These are phyloP conservation scores for Cricetomys ansorgei DNA, from an alignment of 2,113 vertebrate genomes.

Conservation along the genomic window DNA sequence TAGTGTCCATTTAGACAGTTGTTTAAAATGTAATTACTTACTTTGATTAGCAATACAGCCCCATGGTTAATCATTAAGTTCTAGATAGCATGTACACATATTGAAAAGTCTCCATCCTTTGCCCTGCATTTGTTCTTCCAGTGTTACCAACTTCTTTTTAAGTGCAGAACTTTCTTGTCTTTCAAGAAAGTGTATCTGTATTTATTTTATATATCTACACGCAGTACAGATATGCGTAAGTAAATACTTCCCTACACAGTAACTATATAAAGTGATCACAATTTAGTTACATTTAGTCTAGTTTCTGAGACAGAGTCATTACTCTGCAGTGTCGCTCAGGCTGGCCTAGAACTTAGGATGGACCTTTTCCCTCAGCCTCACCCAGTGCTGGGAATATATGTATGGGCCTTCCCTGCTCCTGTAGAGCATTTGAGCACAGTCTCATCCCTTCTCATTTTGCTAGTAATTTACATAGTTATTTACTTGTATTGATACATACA, in stretches of 20 bases:
- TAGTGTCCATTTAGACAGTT: constrained; percentile 11
- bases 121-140: background rate
- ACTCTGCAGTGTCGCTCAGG: background rate
- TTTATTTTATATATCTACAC: background rate
- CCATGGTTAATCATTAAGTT: background rate
- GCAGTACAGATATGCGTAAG: background rate
- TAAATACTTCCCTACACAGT: background rate
- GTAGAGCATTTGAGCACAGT: background rate
- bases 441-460: constrained; percentile 8
- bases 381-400: background rate
- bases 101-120: background rate
- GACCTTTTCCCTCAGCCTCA: background rate
- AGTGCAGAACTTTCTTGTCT: background rate
- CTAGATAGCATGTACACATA: background rate
- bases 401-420: background rate
- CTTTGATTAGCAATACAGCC: background rate
- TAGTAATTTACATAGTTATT: constrained; percentile 9
- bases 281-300: background rate
- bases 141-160: background rate
- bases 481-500: background rate
- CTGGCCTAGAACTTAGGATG: background rate
- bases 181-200: background rate
- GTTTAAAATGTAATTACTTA: constrained; percentile 21
- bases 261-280: background rate
- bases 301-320: background rate